Evolutionary conservation across 2,888 invertebrate species (phyloP).

Genomic region (Orgyia antiqua): DNA sequence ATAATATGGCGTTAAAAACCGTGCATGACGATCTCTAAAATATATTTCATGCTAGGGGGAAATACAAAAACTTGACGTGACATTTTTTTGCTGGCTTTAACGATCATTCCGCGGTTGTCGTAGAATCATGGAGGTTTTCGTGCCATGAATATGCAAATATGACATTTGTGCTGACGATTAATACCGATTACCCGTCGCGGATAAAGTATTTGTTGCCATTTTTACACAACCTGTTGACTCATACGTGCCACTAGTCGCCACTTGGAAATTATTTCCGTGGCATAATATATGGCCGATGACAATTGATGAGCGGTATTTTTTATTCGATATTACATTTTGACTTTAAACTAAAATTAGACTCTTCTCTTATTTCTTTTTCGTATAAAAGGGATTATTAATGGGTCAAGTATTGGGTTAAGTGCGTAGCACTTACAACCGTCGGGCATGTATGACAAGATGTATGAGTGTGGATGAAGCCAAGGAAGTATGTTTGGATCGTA

Average conservation of each 20-base stretch:
- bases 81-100: slow-evolving; percentile 46
- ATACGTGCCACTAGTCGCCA: slow-evolving; percentile 6
- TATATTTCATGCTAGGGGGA: slow-evolving; percentile 31
- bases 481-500: too few species aligned
- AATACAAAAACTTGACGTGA: slow-evolving; percentile 47
- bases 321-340: too few species aligned
- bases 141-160: slow-evolving; percentile 59
- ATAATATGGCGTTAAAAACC: too few species aligned
- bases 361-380: too few species aligned
- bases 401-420: too few species aligned
- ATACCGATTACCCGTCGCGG: slow-evolving; percentile 42
- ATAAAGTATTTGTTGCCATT: slow-evolving; percentile 33
- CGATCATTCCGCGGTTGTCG: slow-evolving; percentile 49
- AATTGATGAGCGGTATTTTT: too few species aligned
- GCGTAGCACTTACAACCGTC: too few species aligned
- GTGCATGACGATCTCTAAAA: slow-evolving; percentile 26
- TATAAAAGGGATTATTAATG: too few species aligned
- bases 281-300: too few species aligned
- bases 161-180: slow-evolving; percentile 47
- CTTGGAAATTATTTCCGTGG: slow-evolving; percentile 12
- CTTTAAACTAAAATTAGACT: too few species aligned
- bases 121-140: slow-evolving; percentile 50
- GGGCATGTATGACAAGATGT: too few species aligned
- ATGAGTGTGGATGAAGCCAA: too few species aligned
- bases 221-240: slow-evolving; percentile 41